phyloP scores from a whole-genome alignment of 2,888 invertebrate genomes.

The Plagodis pulveraria region DNA sequence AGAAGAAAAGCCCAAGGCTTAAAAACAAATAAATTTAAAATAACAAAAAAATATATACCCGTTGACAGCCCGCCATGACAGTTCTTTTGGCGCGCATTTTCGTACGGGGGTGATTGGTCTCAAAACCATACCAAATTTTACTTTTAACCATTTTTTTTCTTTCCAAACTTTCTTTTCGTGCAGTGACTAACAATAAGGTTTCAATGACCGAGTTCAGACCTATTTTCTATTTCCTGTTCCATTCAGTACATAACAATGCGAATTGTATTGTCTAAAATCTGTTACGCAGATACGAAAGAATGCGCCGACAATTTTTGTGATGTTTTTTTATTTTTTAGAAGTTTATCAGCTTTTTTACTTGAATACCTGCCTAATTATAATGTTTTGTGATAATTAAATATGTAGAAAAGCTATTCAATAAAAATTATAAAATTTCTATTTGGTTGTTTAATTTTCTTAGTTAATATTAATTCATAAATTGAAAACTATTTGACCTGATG shows the following conservation, averaged over 20 bases:
- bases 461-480: too few species aligned
- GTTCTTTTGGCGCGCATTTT: constrained; percentile 17
- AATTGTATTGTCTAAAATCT: constrained; percentile 23
- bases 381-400: constrained; percentile 75
- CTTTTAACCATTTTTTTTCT: constrained; percentile 37
- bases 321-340: constrained; percentile 66
- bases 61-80: constrained; percentile 24
- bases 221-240: constrained; percentile 68
- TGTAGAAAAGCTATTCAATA: constrained; percentile 62
- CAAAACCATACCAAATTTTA: constrained; percentile 55
- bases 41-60: constrained; percentile 29
- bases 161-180: constrained; percentile 30
- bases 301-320: constrained; percentile 27
- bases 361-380: constrained; percentile 76
- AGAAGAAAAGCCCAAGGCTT: constrained; percentile 70
- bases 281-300: constrained; percentile 16
- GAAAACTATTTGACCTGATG: too few species aligned
- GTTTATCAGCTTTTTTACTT: constrained; percentile 76
- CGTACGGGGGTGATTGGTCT: constrained; percentile 51
- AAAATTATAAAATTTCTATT: constrained; percentile 76
- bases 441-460: constrained; percentile 40
- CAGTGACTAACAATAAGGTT: constrained; percentile 16
- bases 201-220: constrained; percentile 45
- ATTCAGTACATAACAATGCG: constrained; percentile 42
- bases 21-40: constrained; percentile 40